Evolutionary conservation across 2,888 invertebrate species (phyloP).

Genomic region (Macrosoma leucophasiata): DNA sequence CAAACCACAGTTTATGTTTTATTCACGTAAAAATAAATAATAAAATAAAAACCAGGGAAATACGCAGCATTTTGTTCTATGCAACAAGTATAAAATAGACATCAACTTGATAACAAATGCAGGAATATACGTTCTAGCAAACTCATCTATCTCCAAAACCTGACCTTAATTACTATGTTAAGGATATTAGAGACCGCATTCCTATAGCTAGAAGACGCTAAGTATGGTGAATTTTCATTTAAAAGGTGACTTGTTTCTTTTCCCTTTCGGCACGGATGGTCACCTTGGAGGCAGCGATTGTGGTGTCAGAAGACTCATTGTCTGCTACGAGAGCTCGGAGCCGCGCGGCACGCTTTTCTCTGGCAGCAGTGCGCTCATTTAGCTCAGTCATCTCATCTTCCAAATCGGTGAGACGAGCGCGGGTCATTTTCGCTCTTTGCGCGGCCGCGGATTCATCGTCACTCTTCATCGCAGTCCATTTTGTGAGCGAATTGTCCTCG

Average conservation of each 20-base stretch:
- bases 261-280: slow-evolving; percentile 61
- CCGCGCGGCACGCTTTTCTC: slow-evolving; percentile 83
- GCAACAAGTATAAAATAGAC: slow-evolving; percentile 59
- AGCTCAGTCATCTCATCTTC: slow-evolving; percentile 86
- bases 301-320: slow-evolving; percentile 55
- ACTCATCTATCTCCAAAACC: slow-evolving; percentile 44
- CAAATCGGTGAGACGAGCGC: slow-evolving; percentile 81
- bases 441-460: slow-evolving; percentile 75
- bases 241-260: slow-evolving; percentile 70
- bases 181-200: too few species aligned
- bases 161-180: slow-evolving; percentile 34
- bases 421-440: slow-evolving; percentile 78
- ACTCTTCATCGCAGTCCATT: slow-evolving; percentile 78
- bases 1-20: too few species aligned
- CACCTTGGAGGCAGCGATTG: slow-evolving; percentile 50
- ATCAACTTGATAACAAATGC: slow-evolving; percentile 55
- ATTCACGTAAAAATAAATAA: too few species aligned
- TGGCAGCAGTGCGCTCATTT: slow-evolving; percentile 79
- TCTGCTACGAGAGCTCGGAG: slow-evolving; percentile 82
- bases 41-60: slow-evolving; percentile 54
- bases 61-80: slow-evolving; percentile 59
- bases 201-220: too few species aligned
- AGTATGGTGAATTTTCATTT: slow-evolving; percentile 31
- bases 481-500: slow-evolving; percentile 68
- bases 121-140: slow-evolving; percentile 53